Base-by-base conservation (phyloP, 2,797 vertebrate species). In the Gadopsis marmoratus region DNA sequence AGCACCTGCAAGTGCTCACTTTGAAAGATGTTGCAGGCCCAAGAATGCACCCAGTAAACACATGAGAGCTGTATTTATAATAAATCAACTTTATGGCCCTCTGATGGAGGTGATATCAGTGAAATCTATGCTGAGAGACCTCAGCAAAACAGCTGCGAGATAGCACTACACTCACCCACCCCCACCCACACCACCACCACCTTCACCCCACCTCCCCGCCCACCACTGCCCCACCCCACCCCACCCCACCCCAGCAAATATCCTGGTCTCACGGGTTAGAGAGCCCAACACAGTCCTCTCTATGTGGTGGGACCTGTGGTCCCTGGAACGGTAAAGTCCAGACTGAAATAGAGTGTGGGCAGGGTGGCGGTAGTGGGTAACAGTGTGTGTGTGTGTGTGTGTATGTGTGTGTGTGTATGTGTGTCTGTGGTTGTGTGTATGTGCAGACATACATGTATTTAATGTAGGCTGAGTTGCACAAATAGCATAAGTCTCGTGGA, bases 1-100 rank as follows among this genome's bases (percentile, higher is more conserved):
- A 95, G 94, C 97, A 98, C 97, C 97, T 98, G 97, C 95, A 96
- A 97, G 95, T 75, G 89, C 96, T 98, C 97, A 98, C 95, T 96
- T 95, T 94, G 96, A 97, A 97, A 96, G 96, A 97, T 95, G 94
- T 96, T 96, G 95, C 86, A 89, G 96, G 94, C 96, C 91, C 95
- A 97, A 99, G 97, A 99, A 98, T 99, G 97, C 93, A 92, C 92
- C 95, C 96, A 95, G 96, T 98, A 98, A 99, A 99, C 97, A 98
- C 96, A 97, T 85, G 95, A 96, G 96, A 96, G 94, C 96, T 94
- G 94, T 97, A 97, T 98, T 98, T 98, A 98, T 97, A 97, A 99
- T 99, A 98, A 96, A 96, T 99, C 98, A 98, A 95, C 96, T 97
- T 98, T 98, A 98, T 98, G 96, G 97, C 96, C 96, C 96, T 96